Conservation (phyloP, 2,797 vertebrate genomes). For the Takifugu rubripes region DNA sequence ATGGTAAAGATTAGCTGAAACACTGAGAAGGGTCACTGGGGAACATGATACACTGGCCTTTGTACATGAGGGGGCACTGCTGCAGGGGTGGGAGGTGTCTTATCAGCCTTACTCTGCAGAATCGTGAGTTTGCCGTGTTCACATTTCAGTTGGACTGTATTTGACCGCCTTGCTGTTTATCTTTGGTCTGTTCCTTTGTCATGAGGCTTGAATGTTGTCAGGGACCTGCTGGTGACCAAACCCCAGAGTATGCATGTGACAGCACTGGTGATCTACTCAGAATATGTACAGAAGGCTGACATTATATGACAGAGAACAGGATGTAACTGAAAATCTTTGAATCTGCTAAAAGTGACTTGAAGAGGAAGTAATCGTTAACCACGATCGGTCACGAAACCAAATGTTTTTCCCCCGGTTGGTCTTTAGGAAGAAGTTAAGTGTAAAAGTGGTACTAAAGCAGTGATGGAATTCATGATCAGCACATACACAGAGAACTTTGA, state of each 20-base stretch:
- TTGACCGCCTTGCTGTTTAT: background rate
- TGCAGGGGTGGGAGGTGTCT: conserved; percentile 41
- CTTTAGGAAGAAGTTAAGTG: background rate
- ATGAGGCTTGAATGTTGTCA: conserved; percentile 16
- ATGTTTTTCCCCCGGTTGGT: background rate
- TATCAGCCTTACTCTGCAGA: conserved; percentile 3
- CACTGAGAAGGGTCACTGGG: conserved; percentile 46
- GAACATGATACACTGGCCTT: conserved; percentile 60
- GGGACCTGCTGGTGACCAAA: conserved; percentile 14
- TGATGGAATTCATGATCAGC: too few relatives aligned
- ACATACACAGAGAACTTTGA: too few relatives aligned
- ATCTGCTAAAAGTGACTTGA: conserved; percentile 6
- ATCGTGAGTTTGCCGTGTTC: background rate
- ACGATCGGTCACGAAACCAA: background rate
- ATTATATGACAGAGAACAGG: conserved; percentile 38
- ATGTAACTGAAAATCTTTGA: conserved; percentile 25
- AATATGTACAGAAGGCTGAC: conserved; percentile 31
- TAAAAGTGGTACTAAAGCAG: too few relatives aligned
- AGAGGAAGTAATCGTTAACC: conserved; percentile 20
- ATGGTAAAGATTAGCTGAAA: conserved; percentile 67
- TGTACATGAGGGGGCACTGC: conserved; percentile 30
- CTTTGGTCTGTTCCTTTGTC: conserved; percentile 17
- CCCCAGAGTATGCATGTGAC: conserved; percentile 32
- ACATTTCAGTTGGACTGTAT: background rate
- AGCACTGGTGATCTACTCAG: conserved; percentile 28